Conservation (phyloP, 2,888 invertebrate genomes). For the Phragmatobia fuliginosa region DNA sequence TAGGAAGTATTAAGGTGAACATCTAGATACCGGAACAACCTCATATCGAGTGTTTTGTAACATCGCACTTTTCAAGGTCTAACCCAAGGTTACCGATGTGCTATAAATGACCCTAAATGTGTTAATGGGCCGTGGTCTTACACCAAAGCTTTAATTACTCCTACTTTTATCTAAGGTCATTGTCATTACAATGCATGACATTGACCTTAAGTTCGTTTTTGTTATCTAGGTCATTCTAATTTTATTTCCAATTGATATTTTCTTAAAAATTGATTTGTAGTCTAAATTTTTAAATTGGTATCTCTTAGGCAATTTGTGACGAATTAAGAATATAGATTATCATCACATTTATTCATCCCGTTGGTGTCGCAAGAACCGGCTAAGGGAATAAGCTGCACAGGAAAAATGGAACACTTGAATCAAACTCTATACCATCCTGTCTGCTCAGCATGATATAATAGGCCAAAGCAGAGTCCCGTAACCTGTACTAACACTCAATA, state of each 20-base stretch:
- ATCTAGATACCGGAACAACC: slow-evolving; percentile 22
- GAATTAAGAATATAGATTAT: too few species aligned
- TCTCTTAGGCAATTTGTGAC: too few species aligned
- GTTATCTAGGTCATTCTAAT: not conserved
- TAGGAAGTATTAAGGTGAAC: slow-evolving; percentile 38
- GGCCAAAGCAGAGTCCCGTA: too few species aligned
- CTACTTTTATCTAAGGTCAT: not conserved
- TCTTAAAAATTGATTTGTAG: not conserved
- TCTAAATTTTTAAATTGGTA: too few species aligned
- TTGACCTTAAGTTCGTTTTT: not conserved
- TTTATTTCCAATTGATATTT: not conserved
- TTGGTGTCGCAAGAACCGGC: too few species aligned
- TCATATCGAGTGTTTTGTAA: slow-evolving; percentile 21
- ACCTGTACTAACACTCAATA: too few species aligned
- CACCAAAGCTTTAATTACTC: not conserved
- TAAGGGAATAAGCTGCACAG: too few species aligned
- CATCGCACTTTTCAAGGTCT: slow-evolving; percentile 29
- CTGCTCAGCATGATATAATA: too few species aligned
- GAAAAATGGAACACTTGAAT: too few species aligned
- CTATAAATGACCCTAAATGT: slow-evolving; percentile 13
- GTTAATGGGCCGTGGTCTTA: not conserved
- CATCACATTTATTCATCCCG: too few species aligned
- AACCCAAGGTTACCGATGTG: slow-evolving; percentile 24
- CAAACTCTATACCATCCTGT: too few species aligned
- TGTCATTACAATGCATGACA: not conserved